Evolutionary conservation across 2,113 vertebrate species (phyloP).

Genomic region (Odocoileus virginianus): DNA sequence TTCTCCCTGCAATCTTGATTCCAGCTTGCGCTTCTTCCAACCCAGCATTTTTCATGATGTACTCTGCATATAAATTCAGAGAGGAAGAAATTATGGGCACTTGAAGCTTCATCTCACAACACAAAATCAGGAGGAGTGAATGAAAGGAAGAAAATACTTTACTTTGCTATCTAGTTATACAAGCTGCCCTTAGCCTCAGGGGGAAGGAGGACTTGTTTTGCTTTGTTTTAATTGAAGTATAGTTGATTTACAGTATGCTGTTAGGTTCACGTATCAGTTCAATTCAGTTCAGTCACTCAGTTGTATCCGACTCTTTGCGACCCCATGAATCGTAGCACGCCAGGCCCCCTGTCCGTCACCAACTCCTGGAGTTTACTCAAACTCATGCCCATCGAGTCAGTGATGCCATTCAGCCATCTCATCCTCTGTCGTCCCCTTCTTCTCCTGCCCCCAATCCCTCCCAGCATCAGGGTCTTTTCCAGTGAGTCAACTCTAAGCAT

Average conservation of each 20-base stretch:
- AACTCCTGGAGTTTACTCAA: too few species aligned
- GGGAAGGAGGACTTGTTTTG: background rate
- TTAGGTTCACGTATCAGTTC: background rate
- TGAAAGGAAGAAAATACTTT: background rate
- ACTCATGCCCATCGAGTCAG: too few species aligned
- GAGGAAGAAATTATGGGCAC: background rate
- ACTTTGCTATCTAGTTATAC: background rate
- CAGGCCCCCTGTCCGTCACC: too few species aligned
- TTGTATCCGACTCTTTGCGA: too few species aligned
- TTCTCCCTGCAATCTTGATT: background rate
- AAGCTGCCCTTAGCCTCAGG: background rate
- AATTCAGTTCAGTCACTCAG: too few species aligned
- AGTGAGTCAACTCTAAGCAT: too few species aligned
- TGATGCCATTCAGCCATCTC: too few species aligned
- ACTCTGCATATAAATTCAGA: background rate
- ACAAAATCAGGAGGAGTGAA: background rate
- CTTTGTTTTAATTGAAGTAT: background rate
- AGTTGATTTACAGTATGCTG: background rate
- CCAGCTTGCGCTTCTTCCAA: background rate
- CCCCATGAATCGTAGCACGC: too few species aligned
- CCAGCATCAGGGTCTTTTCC: too few species aligned
- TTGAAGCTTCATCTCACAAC: background rate
- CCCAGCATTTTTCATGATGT: background rate
- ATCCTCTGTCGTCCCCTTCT: too few species aligned
- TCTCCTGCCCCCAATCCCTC: too few species aligned